A percentile compares a stretch with the other conserved stretches of the same genome.
Conservation (phyloP, 2,888 invertebrate species). For the Leptodirus hochenwartii region DNA sequence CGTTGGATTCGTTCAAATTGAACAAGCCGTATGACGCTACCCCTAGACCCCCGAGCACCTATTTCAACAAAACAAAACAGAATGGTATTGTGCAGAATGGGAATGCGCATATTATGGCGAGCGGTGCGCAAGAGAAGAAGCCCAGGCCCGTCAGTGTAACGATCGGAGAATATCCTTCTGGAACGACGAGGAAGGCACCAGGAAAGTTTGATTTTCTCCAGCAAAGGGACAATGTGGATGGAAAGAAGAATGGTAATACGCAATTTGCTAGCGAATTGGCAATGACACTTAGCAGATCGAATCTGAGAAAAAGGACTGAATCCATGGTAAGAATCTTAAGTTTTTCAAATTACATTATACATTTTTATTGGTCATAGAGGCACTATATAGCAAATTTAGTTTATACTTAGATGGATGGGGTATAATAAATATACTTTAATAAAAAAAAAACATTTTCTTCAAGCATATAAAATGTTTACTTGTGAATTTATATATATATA, state of each 20-base stretch:
- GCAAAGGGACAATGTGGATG: too few species aligned
- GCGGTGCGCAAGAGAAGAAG: slow-evolving; percentile 34
- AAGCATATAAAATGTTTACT: too few species aligned
- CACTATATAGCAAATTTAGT: background rate
- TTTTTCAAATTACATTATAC: too few species aligned
- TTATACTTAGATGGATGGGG: too few species aligned
- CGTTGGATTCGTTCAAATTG: slow-evolving; percentile 54
- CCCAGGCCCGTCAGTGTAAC: slow-evolving; percentile 46
- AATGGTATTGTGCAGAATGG: slow-evolving; percentile 16
- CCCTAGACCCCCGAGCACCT: slow-evolving; percentile 50
- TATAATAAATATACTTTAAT: too few species aligned
- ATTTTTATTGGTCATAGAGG: too few species aligned
- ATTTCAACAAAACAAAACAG: slow-evolving; percentile 33
- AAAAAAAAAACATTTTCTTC: too few species aligned
- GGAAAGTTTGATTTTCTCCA: slow-evolving; percentile 52
- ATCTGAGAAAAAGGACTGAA: slow-evolving; percentile 55
- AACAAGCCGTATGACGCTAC: slow-evolving; percentile 39
- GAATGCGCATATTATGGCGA: slow-evolving; percentile 17
- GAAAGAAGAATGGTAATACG: slow-evolving; percentile 41
- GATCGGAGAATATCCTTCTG: slow-evolving; percentile 47
- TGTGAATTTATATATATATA: too few species aligned
- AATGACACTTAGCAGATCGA: slow-evolving; percentile 57
- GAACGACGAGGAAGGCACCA: slow-evolving; percentile 40
- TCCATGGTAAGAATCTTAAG: slow-evolving; percentile 33
- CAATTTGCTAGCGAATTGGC: slow-evolving; percentile 55